Conservation (phyloP, 2,797 vertebrate species). For the Caiman crocodilus region DNA sequence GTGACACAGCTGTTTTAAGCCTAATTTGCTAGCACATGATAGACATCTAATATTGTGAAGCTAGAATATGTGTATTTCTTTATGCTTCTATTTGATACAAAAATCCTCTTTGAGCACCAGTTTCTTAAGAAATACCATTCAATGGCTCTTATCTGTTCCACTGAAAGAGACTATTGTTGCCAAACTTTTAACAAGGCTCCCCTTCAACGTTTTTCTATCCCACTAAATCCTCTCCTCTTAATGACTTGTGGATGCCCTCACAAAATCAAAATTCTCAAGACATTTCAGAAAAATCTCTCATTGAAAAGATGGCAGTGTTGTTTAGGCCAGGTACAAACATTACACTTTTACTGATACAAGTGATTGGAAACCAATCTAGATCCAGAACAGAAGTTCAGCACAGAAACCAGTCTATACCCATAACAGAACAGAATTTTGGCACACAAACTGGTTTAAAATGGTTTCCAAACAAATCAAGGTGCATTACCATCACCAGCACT, state of each 20-base stretch:
- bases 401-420: no score
- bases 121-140: slow-evolving; percentile 17
- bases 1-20: slow-evolving; percentile 6
- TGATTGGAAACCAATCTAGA: no score
- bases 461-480: no score
- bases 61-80: slow-evolving; percentile 38
- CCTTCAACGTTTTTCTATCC: slow-evolving; percentile 2
- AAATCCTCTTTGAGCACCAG: slow-evolving; percentile 16
- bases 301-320: no score
- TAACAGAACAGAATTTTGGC: no score
- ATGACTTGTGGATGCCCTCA: neutral
- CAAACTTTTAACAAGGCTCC: neutral
- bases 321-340: no score
- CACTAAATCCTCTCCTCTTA: neutral
- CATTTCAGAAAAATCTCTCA: neutral
- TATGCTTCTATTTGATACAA: slow-evolving; percentile 16
- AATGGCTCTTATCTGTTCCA: neutral
- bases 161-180: neutral
- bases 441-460: no score
- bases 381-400: no score
- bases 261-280: neutral
- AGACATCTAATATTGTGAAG: slow-evolving; percentile 8
- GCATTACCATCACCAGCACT: no score
- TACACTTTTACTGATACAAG: no score
- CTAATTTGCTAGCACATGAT: neutral